Evolutionary conservation across 2,113 vertebrate species (phyloP).

Genomic region (Origma solitaria): DNA sequence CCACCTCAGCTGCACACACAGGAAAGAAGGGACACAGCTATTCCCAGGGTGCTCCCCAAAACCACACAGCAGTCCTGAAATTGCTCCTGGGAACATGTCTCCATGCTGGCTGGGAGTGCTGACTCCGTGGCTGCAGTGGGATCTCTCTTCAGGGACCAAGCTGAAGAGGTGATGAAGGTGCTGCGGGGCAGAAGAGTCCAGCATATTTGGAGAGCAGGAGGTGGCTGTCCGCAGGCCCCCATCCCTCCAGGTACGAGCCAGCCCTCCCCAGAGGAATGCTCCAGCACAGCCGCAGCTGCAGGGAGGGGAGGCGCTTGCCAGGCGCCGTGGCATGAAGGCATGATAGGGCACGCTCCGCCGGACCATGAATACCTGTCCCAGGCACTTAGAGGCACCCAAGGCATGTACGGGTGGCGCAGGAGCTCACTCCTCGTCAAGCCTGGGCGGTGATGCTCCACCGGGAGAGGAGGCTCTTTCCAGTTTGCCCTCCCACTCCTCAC

Average conservation of each 20-base stretch:
- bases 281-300: constrained; percentile 17
- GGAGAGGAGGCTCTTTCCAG: neutral
- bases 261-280: constrained; percentile 10
- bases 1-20: accelerated
- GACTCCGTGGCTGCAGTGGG: accelerated
- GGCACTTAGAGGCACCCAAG: constrained; percentile 22
- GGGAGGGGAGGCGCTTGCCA: constrained; percentile 10
- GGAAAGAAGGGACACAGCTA: neutral
- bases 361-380: constrained; percentile 57
- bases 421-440: constrained; percentile 26
- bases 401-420: neutral
- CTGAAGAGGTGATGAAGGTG: neutral
- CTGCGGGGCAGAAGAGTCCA: neutral
- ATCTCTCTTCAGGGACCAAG: neutral
- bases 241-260: neutral
- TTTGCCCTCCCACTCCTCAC: neutral
- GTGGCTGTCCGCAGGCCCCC: accelerated
- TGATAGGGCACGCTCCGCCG: constrained; percentile 22
- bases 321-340: constrained; percentile 18
- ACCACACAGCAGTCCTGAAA: neutral
- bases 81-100: neutral
- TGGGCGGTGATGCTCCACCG: neutral
- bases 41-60: neutral
- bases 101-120: accelerated
- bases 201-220: neutral